Evolutionary conservation across 2,113 vertebrate species (phyloP).

Genomic region (Thryonomys swinderianus): DNA sequence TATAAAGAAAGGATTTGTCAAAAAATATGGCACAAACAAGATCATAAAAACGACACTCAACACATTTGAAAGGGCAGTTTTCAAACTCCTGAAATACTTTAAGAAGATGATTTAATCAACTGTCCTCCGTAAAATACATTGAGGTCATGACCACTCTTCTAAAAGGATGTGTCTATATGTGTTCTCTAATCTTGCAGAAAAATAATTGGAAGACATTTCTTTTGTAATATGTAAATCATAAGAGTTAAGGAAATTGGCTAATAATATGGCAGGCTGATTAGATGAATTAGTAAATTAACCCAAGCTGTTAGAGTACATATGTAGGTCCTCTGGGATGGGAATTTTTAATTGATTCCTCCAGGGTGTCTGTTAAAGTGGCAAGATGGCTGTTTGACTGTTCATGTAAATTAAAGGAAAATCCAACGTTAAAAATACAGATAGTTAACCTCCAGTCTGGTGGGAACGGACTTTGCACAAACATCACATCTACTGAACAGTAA

Average conservation of each 20-base stretch:
- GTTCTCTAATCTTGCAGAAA: conserved; percentile 56
- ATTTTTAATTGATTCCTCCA: conserved; percentile 74
- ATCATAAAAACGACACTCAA: conserved; percentile 41
- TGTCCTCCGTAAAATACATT: conserved; percentile 42
- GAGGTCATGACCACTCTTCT: background rate
- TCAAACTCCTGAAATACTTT: conserved; percentile 28
- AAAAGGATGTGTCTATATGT: conserved; percentile 22
- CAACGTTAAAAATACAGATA: conserved; percentile 17
- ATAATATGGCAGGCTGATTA: conserved; percentile 81
- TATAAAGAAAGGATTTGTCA: conserved; percentile 49
- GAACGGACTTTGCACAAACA: background rate
- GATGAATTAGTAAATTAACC: conserved; percentile 80
- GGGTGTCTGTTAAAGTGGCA: conserved; percentile 75
- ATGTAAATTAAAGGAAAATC: conserved; percentile 71
- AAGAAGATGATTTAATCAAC: conserved; percentile 13
- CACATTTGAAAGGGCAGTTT: conserved; percentile 53
- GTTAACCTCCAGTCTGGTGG: background rate
- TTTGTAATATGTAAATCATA: conserved; percentile 82
- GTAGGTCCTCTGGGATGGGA: conserved; percentile 67
- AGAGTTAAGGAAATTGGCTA: conserved; percentile 83
- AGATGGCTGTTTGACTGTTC: conserved; percentile 74
- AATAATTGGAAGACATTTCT: conserved; percentile 57
- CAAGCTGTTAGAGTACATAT: conserved; percentile 76
- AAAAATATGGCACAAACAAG: conserved; percentile 42
- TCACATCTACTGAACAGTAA: background rate